A percentile compares a stretch with the other conserved stretches of the same genome.
Evolutionary conservation across 1,140 invertebrate species (phyloP).

Genomic region (Drosophila biarmipes): DNA sequence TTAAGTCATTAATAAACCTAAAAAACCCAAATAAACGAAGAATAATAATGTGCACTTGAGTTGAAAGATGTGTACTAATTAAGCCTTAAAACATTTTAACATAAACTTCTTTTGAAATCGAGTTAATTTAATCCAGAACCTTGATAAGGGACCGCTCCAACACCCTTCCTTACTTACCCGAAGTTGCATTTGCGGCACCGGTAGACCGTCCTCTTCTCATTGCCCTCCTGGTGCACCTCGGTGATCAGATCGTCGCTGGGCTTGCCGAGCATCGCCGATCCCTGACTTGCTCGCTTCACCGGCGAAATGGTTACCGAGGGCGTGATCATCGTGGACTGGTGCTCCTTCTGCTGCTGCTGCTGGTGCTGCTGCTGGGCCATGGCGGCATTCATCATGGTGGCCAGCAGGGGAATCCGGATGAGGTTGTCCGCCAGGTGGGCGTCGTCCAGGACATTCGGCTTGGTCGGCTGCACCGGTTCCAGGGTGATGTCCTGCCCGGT

Average conservation of each 20-base stretch:
- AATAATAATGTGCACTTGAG: too few species aligned
- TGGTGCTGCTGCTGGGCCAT: slow-evolving; percentile 75
- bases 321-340: slow-evolving; percentile 73
- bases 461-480: slow-evolving; percentile 64
- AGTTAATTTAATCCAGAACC: too few species aligned
- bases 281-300: slow-evolving; percentile 57
- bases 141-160: background rate
- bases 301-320: slow-evolving; percentile 85
- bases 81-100: too few species aligned
- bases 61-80: too few species aligned
- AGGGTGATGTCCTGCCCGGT: slow-evolving; percentile 71
- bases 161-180: slow-evolving; percentile 85
- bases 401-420: slow-evolving; percentile 68
- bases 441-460: slow-evolving; percentile 57
- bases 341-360: slow-evolving; percentile 53
- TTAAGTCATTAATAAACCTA: too few species aligned
- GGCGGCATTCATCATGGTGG: slow-evolving; percentile 79
- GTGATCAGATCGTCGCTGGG: slow-evolving; percentile 78
- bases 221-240: slow-evolving; percentile 81
- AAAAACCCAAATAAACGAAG: too few species aligned
- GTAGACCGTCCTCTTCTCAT: slow-evolving; percentile 87
- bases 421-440: slow-evolving; percentile 72
- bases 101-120: too few species aligned
- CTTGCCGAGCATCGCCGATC: slow-evolving; percentile 41
- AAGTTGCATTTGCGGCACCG: slow-evolving; percentile 94